Evolutionary conservation across 2,113 vertebrate species (phyloP).

Genomic region (Panthera leo): DNA sequence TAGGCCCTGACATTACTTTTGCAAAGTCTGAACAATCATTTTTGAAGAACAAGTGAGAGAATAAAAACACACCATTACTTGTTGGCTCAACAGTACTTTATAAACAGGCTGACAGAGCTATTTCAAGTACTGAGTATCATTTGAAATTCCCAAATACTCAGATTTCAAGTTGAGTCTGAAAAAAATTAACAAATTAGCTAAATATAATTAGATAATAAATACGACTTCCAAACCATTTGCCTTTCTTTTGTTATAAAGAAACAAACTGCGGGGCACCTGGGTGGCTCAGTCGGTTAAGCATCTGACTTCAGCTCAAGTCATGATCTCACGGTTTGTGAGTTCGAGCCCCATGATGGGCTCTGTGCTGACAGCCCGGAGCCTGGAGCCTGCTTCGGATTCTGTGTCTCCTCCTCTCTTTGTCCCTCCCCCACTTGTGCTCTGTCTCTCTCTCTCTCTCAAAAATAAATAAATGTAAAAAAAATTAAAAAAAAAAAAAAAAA

Average conservation of each 20-base stretch:
- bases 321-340: no score
- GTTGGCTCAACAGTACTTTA: conserved; percentile 12
- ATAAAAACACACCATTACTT: conserved; percentile 23
- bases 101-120: background rate
- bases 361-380: no score
- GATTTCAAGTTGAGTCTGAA: background rate
- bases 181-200: conserved; percentile 12
- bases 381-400: no score
- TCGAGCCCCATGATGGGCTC: no score
- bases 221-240: background rate
- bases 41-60: background rate
- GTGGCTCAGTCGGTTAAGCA: no score
- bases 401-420: no score
- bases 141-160: conserved; percentile 11
- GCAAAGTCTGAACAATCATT: conserved; percentile 23
- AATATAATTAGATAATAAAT: background rate
- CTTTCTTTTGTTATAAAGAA: no score
- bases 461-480: no score
- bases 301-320: no score
- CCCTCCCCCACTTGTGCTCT: no score
- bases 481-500: background rate
- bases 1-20: conserved; percentile 28
- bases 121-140: background rate
- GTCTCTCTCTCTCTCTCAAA: no score
- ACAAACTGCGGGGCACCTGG: no score